A percentile compares a stretch with the other conserved stretches of the same genome.
phyloP scores from a whole-genome alignment of 2,113 vertebrate species.

The Thalassarche chlororhynchos region DNA sequence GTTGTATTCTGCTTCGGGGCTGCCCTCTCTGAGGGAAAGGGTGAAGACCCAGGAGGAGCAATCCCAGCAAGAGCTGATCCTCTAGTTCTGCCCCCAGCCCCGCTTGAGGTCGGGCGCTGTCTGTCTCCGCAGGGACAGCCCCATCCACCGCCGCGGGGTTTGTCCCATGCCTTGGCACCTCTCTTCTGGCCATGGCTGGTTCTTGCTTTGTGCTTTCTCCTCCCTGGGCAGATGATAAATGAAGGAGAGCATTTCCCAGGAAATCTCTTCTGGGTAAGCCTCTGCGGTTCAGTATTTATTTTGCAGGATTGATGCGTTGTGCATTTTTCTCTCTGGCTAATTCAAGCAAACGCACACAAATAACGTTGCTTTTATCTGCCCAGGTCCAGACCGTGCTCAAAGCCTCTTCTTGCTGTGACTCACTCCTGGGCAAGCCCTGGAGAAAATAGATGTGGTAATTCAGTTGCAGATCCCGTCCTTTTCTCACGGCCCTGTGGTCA shows the following conservation, averaged over 20 bases:
- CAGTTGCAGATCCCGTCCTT: neutral
- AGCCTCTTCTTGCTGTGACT: neutral
- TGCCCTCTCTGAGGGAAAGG: neutral
- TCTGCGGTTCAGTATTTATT: neutral
- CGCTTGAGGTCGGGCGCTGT: fast-evolving
- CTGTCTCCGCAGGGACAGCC: neutral
- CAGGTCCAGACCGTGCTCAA: neutral
- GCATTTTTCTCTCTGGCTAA: neutral
- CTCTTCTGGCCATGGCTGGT: neutral
- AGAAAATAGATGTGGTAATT: constrained; percentile 10
- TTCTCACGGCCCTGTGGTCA: constrained; percentile 25
- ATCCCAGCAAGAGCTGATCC: neutral
- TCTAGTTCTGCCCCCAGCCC: neutral
- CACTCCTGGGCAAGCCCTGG: neutral
- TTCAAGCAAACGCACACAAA: neutral
- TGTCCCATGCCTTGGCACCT: neutral
- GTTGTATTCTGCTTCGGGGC: neutral
- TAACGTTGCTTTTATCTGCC: neutral
- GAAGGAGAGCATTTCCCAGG: neutral
- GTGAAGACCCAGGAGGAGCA: neutral
- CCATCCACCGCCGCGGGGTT: fast-evolving
- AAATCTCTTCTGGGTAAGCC: neutral
- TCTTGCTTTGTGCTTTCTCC: neutral
- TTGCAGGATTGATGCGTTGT: neutral
- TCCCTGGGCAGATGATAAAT: neutral